Conservation (phyloP, 2,113 vertebrate genomes). For the Amazona vittata region DNA sequence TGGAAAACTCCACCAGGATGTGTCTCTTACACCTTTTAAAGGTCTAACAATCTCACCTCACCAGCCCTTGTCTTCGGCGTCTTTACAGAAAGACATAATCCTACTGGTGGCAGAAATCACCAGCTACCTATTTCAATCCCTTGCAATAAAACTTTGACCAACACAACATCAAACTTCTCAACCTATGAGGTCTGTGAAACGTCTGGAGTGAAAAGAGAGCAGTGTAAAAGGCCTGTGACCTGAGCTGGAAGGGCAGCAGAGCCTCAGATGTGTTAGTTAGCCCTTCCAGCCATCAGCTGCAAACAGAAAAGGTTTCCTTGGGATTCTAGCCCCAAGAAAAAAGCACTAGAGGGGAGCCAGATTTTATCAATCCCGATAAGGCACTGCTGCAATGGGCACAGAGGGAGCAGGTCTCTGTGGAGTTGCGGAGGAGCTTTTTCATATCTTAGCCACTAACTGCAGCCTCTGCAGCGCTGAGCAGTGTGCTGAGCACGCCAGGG, state of each 20-base stretch:
- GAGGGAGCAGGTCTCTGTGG: background rate
- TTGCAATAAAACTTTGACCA: background rate
- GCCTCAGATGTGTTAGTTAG: background rate
- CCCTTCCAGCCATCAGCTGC: background rate
- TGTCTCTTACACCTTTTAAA: background rate
- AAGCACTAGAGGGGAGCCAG: background rate
- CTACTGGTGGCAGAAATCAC: background rate
- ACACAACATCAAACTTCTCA: background rate
- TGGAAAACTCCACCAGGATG: background rate
- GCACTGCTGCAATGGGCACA: background rate
- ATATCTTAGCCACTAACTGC: fast-evolving
- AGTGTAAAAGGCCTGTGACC: background rate
- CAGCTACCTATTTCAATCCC: background rate
- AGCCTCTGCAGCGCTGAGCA: background rate
- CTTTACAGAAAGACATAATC: background rate
- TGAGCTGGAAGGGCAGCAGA: background rate
- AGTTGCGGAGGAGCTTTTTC: background rate
- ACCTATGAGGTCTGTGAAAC: background rate
- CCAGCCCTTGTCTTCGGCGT: background rate
- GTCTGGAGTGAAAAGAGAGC: background rate
- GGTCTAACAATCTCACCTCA: background rate
- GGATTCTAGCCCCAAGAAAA: background rate
- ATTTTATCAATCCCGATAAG: background rate
- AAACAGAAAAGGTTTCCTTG: background rate
- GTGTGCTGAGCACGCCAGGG: background rate